Evolutionary conservation across 2,888 invertebrate species (phyloP).

Genomic region (Leistus spinibarbis): DNA sequence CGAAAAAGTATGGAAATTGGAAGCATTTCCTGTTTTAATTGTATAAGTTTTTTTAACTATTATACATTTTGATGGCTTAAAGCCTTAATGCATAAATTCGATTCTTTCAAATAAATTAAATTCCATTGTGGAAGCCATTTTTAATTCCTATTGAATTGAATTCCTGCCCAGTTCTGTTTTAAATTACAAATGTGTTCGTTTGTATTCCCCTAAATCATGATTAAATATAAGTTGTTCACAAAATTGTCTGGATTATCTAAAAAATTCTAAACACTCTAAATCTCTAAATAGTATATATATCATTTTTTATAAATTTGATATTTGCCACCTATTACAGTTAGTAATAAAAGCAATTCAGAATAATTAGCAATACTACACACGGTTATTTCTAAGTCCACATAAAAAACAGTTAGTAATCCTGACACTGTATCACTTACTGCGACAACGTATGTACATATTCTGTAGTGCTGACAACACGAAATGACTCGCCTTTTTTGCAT

Average conservation of each 20-base stretch:
- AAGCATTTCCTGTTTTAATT: too few species aligned
- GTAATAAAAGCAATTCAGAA: background rate
- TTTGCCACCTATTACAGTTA: background rate
- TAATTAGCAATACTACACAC: background rate
- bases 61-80: too few species aligned
- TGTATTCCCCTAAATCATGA: background rate
- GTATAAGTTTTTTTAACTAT: too few species aligned
- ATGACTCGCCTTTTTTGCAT: conserved; percentile 55
- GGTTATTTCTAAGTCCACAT: background rate
- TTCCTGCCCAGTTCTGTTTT: too few species aligned
- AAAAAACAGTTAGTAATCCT: conserved; percentile 16
- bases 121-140: too few species aligned
- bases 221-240: background rate
- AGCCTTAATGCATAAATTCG: too few species aligned
- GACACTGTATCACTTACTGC: conserved; percentile 54
- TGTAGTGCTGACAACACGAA: conserved; percentile 56
- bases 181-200: background rate
- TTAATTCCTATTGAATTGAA: too few species aligned
- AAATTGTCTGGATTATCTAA: background rate
- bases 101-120: too few species aligned
- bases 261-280: background rate
- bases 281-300: background rate
- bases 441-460: conserved; percentile 56
- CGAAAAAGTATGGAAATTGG: too few species aligned
- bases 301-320: background rate